phyloP scores from a whole-genome alignment of 2,797 vertebrate genomes.

The Poecilia velifera region DNA sequence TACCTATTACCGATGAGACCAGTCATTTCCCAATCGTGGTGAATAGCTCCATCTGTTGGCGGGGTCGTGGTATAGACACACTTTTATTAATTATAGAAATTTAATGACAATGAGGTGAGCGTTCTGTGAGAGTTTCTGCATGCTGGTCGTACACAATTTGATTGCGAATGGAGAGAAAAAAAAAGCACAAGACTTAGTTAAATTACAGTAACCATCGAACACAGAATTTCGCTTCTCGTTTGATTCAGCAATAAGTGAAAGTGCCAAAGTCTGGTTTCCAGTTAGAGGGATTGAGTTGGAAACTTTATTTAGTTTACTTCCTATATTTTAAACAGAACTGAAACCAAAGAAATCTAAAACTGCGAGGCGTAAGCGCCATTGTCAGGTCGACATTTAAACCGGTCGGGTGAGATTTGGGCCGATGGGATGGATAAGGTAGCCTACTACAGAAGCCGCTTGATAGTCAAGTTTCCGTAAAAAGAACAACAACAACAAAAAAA shows the following conservation, averaged over 20 bases:
- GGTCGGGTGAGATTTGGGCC: slow-evolving; percentile 71
- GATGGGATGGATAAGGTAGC: neutral
- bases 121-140: neutral
- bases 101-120: neutral
- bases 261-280: neutral
- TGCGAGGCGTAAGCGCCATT: slow-evolving; percentile 26
- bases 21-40: slow-evolving; percentile 53
- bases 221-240: neutral
- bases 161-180: neutral
- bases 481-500: neutral
- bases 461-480: neutral
- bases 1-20: slow-evolving; percentile 44
- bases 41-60: slow-evolving; percentile 76
- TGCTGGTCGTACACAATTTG: slow-evolving; percentile 12
- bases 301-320: slow-evolving; percentile 29
- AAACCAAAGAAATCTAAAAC: slow-evolving; percentile 58
- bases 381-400: slow-evolving; percentile 59
- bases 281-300: neutral
- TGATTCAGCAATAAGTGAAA: neutral
- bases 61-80: slow-evolving; percentile 1
- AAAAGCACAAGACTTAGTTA: neutral
- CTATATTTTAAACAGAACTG: slow-evolving; percentile 52
- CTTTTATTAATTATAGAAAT: neutral
- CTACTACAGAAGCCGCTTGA: neutral
- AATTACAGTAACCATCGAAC: neutral